Percentiles rank a stretch among this genome's conserved stretches.
These are phyloP conservation scores for Distichodus sexfasciatus DNA, from an alignment of 2,797 vertebrate genomes.

Conservation along the genomic window DNA sequence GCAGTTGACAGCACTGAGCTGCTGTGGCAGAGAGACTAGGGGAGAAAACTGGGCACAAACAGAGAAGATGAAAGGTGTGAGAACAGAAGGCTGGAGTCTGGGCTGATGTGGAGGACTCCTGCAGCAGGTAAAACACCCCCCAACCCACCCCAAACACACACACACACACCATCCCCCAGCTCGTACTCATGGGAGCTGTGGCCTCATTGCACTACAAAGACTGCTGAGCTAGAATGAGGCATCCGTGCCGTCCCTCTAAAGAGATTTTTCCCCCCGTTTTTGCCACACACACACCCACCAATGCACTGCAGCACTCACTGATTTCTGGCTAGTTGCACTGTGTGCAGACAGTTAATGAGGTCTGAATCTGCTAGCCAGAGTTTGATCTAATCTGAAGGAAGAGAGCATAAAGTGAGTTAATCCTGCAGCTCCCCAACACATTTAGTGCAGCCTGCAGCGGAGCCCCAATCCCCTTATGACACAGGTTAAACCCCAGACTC, in stretches of 20 bases:
- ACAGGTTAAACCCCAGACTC: background rate
- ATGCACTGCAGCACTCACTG: constrained; percentile 35
- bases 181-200: constrained; percentile 54
- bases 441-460: constrained; percentile 48
- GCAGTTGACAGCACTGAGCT: constrained; percentile 30
- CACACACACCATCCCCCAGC: no score
- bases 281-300: background rate
- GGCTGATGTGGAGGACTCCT: constrained; percentile 62
- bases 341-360: constrained; percentile 62
- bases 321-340: constrained; percentile 55
- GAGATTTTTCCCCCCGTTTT: constrained; percentile 45
- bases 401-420: constrained; percentile 63
- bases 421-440: constrained; percentile 53
- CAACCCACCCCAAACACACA: constrained; percentile 38
- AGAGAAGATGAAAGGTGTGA: constrained; percentile 67
- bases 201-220: constrained; percentile 76
- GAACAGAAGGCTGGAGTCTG: constrained; percentile 56
- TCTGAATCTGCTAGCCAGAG: constrained; percentile 38
- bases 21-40: constrained; percentile 43
- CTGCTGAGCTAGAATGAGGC: constrained; percentile 57
- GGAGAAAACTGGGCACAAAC: constrained; percentile 57
- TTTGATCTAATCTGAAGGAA: constrained; percentile 46
- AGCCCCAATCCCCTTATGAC: background rate
- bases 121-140: constrained; percentile 58
- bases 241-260: constrained; percentile 62